These are phyloP conservation scores for Rotaria magnacalcarata DNA, from an alignment of 2,888 invertebrate genomes.

Conservation along the genomic window DNA sequence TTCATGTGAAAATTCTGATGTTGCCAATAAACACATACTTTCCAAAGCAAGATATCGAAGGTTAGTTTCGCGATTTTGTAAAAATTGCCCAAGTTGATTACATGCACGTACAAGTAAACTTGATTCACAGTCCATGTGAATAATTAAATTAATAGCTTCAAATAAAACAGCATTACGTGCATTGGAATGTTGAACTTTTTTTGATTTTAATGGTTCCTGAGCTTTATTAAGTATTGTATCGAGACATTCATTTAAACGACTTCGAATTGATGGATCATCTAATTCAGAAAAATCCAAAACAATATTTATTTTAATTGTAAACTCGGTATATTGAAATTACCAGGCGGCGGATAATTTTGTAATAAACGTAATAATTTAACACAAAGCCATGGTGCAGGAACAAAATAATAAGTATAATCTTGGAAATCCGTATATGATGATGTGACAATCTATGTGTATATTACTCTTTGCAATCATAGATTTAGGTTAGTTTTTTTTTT, in stretches of 20 bases:
- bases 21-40: constrained; percentile 97
- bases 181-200: constrained; percentile 99
- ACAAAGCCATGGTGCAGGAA: constrained; percentile 99
- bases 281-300: background rate
- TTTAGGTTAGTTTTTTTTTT: background rate
- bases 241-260: constrained; percentile 89
- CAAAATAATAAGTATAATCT: constrained; percentile 99
- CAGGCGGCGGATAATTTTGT: constrained; percentile 79
- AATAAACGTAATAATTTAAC: constrained; percentile 88
- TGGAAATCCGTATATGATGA: constrained; percentile 97
- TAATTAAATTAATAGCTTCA: constrained; percentile 97
- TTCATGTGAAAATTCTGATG: constrained; percentile 97
- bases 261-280: constrained; percentile 85
- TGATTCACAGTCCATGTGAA: constrained; percentile 96
- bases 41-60: constrained; percentile 84
- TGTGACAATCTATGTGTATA: constrained; percentile 76
- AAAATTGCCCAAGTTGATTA: constrained; percentile 95
- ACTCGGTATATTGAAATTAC: background rate
- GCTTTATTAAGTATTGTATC: constrained; percentile 97
- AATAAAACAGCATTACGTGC: constrained; percentile 98
- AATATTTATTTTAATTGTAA: background rate
- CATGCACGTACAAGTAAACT: constrained; percentile 92
- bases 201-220: constrained; percentile 74
- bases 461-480: constrained; percentile 39
- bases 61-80: constrained; percentile 87